Evolutionary conservation across 1,140 invertebrate genomes (phyloP), one percentile per base, ranked within the genome.

Genomic region (Apis cerana): DNA sequence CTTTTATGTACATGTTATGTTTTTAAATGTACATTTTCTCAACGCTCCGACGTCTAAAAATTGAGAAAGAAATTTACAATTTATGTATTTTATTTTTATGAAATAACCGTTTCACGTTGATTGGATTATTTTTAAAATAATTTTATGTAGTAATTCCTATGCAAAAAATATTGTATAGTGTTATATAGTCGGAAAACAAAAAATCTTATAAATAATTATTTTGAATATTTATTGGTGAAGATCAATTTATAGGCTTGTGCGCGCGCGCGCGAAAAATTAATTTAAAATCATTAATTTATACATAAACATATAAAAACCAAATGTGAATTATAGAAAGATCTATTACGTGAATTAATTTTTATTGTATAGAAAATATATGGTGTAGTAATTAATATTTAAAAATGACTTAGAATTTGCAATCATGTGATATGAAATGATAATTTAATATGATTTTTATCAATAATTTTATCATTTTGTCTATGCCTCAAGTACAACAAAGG

Each of bases 311-410:
- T 23, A 79, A 72, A 56, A 67, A 48, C 13, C 21, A 52, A 54
- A 27, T 50, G 50, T 43, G 52, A 33, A 71, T 58, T 72, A 43
- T 43, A 75, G 52, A 10, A 9, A 75, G 27, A 15, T 67, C 33
- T 75, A 75, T 75, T 23, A 52, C 59, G 33, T 75, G 58, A 75
- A 81, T 75, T 81, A 67, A 81, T 81, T 75, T 81, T 27, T 54
- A 75, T 81, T 75, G 54, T 81, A 75, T 81, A 81, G 80, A 81
- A 10, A 81, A 81, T 59, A 52, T 48, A 68, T 17, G 19, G 56
- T 59, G 17, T 75, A 33, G 72, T 56, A 68, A 54, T 58, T 58
- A 43, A 81, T 75, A 75, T 33, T 75, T 81, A 68, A 75, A 64
- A 59, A 52, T 82, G 64, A 65, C 62, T 65, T 75, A 82, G 72